A percentile compares a stretch with the other conserved stretches of the same genome.
phyloP scores from a whole-genome alignment of 2,113 vertebrate genomes.

The Cyprinus carpio region DNA sequence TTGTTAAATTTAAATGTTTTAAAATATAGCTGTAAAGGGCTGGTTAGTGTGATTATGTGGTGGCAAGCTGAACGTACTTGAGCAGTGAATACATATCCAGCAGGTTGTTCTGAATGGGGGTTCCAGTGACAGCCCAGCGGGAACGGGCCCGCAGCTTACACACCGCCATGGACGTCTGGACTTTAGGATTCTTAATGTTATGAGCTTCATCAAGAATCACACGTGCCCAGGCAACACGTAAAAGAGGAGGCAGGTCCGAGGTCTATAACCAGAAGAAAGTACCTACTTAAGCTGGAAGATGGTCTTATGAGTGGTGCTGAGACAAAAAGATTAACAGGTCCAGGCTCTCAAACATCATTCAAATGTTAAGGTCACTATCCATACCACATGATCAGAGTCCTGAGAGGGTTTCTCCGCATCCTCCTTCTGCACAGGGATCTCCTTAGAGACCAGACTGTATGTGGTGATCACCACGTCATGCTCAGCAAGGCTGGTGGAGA shows the following conservation, averaged over 20 bases:
- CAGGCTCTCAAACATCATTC: background rate
- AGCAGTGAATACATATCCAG: constrained; percentile 94
- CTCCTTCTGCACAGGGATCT: constrained; percentile 83
- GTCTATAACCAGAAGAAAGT: constrained; percentile 43
- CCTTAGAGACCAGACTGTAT: constrained; percentile 88
- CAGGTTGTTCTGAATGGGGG: constrained; percentile 96
- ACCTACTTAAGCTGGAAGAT: background rate
- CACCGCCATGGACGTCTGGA: constrained; percentile 88
- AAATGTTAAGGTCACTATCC: background rate
- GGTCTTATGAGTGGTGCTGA: background rate
- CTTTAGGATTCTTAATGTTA: constrained; percentile 91
- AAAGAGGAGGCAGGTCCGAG: constrained; percentile 72
- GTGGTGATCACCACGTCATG: constrained; percentile 94
- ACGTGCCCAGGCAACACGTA: constrained; percentile 84
- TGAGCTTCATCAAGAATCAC: constrained; percentile 94
- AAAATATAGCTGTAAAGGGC: too few species aligned
- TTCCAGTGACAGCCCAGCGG: constrained; percentile 94
- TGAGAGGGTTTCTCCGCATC: constrained; percentile 70
- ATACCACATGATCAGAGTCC: constrained; percentile 72
- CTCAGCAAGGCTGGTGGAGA: constrained; percentile 79
- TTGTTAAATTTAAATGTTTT: background rate
- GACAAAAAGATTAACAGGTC: background rate
- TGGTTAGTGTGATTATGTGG: too few species aligned
- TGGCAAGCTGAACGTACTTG: constrained; percentile 76
- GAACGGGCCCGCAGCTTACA: constrained; percentile 83